Evolutionary conservation across 2,888 invertebrate species (phyloP), one percentile per base, ranked within the genome.

Genomic region (Melanargia galathea): DNA sequence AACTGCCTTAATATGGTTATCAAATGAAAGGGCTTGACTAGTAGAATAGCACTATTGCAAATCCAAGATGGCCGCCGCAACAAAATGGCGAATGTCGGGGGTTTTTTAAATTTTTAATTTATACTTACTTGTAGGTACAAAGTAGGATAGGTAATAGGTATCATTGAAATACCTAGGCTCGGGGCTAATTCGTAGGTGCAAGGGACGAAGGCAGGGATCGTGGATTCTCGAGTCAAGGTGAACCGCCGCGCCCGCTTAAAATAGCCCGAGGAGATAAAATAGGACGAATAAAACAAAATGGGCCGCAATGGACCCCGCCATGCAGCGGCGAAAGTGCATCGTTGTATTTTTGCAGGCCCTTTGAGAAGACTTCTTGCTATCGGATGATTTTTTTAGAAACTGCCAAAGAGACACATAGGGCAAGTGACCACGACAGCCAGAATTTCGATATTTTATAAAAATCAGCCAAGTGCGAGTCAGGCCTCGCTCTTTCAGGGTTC

Each of bases 241-340:
- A 85, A 83, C 86, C 75, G 72, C n/a, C n/a, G n/a, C n/a, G n/a
- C n/a, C n/a, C 81, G 75, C 78, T 83, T 82, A 81, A 84, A 85
- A 86, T 85, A 86, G 79, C 84, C 70, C 72, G 73, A 68, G 60
- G 62, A 62, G 67, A 70, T 70, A 72, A 65, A 72, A 72, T 69
- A 68, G 65, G 60, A 63, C 66, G 67, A 74, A 72, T 69, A 74
- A 76, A 75, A 69, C 68, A 62, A 67, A 66, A 57, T 57, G 56
- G 62, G 59, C 60, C 24, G 43, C 62, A 56, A 63, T 59, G 62
- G 58, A n/a, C n/a, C n/a, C 55, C 66, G 63, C 61, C 64, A 48
- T 59, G n/a, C n/a, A n/a, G n/a, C 43, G 67, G 59, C 63, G 67
- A 69, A 67, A 66, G 71, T 70, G 64, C 52, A 52, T 45, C 57